These are phyloP conservation scores for Drosophila basisetae DNA, from an alignment of 2,888 invertebrate genomes.

Conservation along the genomic window DNA sequence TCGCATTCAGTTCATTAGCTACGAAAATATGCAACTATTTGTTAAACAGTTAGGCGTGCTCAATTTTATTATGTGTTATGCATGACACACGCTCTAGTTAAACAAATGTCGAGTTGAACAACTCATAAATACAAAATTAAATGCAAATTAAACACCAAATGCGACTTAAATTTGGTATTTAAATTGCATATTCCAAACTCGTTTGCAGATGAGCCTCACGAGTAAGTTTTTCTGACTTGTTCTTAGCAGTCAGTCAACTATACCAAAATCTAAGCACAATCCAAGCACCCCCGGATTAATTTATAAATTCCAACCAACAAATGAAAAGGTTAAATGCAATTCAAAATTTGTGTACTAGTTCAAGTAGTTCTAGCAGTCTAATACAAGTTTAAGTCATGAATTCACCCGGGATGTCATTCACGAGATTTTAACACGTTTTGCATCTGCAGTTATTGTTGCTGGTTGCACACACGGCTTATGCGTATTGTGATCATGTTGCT, in stretches of 20 bases:
- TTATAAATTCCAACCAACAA: conserved; percentile 24
- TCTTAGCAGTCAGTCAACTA: background rate
- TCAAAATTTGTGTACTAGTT: conserved; percentile 17
- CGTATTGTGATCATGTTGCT: conserved; percentile 49
- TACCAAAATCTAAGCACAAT: conserved; percentile 2
- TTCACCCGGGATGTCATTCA: background rate
- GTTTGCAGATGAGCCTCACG: background rate
- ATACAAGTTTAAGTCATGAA: conserved; percentile 6
- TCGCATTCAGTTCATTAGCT: conserved; percentile 62
- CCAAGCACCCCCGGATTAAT: conserved; percentile 7
- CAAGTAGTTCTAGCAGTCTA: conserved; percentile 1
- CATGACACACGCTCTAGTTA: conserved; percentile 1
- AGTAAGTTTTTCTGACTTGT: background rate
- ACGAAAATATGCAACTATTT: conserved; percentile 38
- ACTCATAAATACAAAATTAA: background rate
- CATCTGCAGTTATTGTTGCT: background rate
- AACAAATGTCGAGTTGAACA: conserved; percentile 5
- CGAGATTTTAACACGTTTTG: background rate
- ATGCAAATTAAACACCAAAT: background rate
- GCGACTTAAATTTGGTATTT: background rate
- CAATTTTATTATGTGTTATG: conserved; percentile 26
- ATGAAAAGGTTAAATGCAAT: conserved; percentile 23
- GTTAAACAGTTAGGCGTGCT: conserved; percentile 38
- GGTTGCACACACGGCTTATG: conserved; percentile 38
- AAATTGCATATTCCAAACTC: background rate